Conservation (phyloP, 1,140 invertebrate genomes). For the Camponotus floridanus region DNA sequence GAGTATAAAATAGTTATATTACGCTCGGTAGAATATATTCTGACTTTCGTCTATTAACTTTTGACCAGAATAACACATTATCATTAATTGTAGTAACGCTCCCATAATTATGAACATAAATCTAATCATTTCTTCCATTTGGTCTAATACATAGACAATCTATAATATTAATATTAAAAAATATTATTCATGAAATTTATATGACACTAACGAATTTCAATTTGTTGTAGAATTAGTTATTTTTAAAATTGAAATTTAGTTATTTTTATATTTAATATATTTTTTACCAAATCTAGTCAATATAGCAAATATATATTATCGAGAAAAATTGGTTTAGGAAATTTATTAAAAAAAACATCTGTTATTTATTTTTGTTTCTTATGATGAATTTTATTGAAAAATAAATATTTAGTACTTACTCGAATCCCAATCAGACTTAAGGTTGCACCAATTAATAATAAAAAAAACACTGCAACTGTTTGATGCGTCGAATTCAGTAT, state of each 20-base stretch:
- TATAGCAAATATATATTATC: background rate
- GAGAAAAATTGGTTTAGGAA: background rate
- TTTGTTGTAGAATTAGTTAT: background rate
- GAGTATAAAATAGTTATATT: slow-evolving; percentile 19
- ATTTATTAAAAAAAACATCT: background rate
- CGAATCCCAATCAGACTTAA: slow-evolving; percentile 38
- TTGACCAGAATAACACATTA: slow-evolving; percentile 43
- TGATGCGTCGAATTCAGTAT: slow-evolving; percentile 28
- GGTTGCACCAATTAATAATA: slow-evolving; percentile 9
- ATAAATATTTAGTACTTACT: slow-evolving; percentile 8
- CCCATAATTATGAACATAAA: slow-evolving; percentile 30
- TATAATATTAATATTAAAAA: slow-evolving; percentile 13
- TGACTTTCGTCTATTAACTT: slow-evolving; percentile 45
- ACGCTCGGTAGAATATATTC: slow-evolving; percentile 49
- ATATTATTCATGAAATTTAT: background rate
- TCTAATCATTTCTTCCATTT: slow-evolving; percentile 38
- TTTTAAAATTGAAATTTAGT: background rate
- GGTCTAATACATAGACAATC: slow-evolving; percentile 31
- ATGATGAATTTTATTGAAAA: background rate
- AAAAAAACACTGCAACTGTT: slow-evolving; percentile 11
- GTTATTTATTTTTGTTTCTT: background rate
- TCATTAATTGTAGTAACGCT: slow-evolving; percentile 28
- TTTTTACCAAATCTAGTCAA: background rate
- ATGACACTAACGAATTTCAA: background rate
- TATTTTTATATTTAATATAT: background rate